A percentile compares a stretch with the other conserved stretches of the same genome.
Conservation (phyloP, 2,113 vertebrate species). For the Pavo muticus region DNA sequence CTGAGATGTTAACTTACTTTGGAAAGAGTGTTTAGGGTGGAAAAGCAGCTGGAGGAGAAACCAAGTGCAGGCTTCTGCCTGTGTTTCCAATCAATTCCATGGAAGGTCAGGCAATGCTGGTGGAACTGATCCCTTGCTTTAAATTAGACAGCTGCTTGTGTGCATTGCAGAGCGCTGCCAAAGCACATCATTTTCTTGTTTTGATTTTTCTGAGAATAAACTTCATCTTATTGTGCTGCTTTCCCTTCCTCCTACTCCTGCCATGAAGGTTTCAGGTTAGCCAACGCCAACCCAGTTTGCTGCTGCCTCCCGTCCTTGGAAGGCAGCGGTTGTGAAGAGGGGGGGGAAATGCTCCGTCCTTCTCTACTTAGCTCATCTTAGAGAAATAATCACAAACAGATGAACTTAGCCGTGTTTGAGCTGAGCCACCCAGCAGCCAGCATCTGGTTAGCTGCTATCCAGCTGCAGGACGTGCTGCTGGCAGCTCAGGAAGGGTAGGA, state of each 20-base stretch:
- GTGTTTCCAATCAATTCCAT: not conserved
- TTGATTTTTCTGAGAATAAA: not conserved
- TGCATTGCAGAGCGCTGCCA: not conserved
- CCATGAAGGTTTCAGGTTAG: not conserved
- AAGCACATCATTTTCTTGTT: not conserved
- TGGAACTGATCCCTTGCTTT: not conserved
- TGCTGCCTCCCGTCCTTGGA: not conserved
- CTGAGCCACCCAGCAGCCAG: not conserved
- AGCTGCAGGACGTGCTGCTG: not conserved
- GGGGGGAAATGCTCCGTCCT: not conserved
- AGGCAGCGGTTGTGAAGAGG: not conserved
- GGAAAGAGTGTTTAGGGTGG: not conserved
- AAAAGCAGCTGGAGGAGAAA: not conserved
- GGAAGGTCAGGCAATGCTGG: not conserved
- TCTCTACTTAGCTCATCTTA: not conserved
- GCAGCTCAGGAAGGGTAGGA: not conserved
- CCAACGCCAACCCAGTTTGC: not conserved
- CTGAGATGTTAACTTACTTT: not conserved
- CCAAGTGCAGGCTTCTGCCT: not conserved
- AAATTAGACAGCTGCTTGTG: not conserved
- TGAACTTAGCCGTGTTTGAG: not conserved
- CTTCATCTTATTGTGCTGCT: not conserved
- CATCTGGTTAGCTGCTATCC: not conserved
- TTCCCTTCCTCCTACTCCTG: not conserved
- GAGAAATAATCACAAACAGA: not conserved